Evolutionary conservation across 2,888 invertebrate species (phyloP).

Genomic region (Lottia scabra): DNA sequence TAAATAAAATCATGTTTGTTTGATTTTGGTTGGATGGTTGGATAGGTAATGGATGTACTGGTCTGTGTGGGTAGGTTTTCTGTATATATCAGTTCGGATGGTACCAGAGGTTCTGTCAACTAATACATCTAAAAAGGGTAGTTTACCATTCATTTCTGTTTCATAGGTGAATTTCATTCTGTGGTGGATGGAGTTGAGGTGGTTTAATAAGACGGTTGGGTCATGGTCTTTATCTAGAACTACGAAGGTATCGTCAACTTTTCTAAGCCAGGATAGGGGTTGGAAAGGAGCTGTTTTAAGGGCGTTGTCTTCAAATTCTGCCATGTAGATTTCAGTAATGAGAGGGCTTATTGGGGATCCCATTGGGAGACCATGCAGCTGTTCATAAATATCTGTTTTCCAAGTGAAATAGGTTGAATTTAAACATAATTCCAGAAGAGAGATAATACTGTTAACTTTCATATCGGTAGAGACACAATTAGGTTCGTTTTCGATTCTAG

Average conservation of each 20-base stretch:
- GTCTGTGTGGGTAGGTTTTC: neutral
- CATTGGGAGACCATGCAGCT: neutral
- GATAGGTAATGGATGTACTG: neutral
- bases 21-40: neutral
- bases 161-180: neutral
- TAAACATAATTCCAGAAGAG: too few relatives aligned
- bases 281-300: neutral
- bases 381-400: too few relatives aligned
- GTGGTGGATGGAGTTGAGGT: neutral
- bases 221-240: neutral
- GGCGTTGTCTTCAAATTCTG: neutral
- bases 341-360: constrained; percentile 3
- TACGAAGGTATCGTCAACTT: neutral
- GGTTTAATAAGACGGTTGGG: neutral
- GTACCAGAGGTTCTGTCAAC: neutral
- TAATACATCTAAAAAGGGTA: neutral
- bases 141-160: too few relatives aligned
- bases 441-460: too few relatives aligned
- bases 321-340: neutral
- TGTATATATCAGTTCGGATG: neutral
- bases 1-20: too few relatives aligned
- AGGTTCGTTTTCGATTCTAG: too few relatives aligned
- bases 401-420: too few relatives aligned
- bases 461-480: too few relatives aligned
- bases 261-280: neutral